Evolutionary conservation across 1,140 invertebrate species (phyloP).

Genomic region (Penaeus chinensis): DNA sequence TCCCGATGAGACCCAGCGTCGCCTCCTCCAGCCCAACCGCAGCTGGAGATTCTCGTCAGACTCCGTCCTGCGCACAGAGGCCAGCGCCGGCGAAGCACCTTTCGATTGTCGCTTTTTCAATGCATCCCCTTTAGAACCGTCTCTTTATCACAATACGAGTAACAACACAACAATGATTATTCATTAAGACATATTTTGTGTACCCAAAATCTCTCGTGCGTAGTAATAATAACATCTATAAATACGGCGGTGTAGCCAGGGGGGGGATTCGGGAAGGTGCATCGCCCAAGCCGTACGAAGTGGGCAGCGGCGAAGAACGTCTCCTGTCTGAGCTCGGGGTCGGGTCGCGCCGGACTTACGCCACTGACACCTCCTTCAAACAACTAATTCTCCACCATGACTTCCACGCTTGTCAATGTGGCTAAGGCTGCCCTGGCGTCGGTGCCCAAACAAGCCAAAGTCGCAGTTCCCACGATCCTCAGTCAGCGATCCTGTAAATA

Average conservation of each 20-base stretch:
- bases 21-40: background rate
- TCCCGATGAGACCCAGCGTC: background rate
- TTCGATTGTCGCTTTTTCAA: no score
- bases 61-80: background rate
- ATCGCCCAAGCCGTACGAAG: no score
- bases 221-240: no score
- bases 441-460: conserved; percentile 45
- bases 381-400: conserved; percentile 38
- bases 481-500: conserved; percentile 54
- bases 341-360: background rate
- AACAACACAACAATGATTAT: no score
- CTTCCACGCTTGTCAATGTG: conserved; percentile 42
- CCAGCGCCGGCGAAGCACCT: no score
- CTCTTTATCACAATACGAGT: no score
- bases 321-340: conserved; percentile 18
- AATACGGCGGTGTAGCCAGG: no score
- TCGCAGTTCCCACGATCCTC: conserved; percentile 39
- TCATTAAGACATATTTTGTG: no score
- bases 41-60: conserved; percentile 2
- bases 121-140: no score
- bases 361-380: background rate
- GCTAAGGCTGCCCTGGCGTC: conserved; percentile 45
- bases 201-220: no score
- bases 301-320: no score
- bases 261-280: no score